phyloP scores from a whole-genome alignment of 2,797 vertebrate genomes.

The Enoplosus armatus region DNA sequence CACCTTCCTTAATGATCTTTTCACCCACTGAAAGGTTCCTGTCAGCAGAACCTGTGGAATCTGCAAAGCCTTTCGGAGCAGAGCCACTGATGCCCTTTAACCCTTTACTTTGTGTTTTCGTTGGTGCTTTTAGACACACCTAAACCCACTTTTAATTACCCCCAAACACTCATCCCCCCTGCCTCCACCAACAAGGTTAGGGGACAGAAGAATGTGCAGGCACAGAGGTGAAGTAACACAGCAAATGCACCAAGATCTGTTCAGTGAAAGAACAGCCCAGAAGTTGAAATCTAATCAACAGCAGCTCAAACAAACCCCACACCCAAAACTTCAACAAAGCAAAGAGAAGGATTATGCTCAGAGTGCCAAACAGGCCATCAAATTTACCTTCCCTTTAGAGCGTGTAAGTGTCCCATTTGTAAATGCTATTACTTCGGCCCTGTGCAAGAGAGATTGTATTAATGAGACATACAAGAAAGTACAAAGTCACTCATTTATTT shows the following conservation, averaged over 20 bases:
- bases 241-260: slow-evolving; percentile 28
- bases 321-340: slow-evolving; percentile 54
- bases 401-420: slow-evolving; percentile 47
- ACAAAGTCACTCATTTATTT: background rate
- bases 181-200: slow-evolving; percentile 51
- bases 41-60: slow-evolving; percentile 50
- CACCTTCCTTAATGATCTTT: slow-evolving; percentile 8
- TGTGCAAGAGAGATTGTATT: slow-evolving; percentile 54
- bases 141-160: slow-evolving; percentile 70
- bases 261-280: slow-evolving; percentile 26
- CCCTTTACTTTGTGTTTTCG: slow-evolving; percentile 64
- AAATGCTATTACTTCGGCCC: slow-evolving; percentile 47
- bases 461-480: slow-evolving; percentile 31
- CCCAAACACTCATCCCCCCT: slow-evolving; percentile 52
- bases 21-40: slow-evolving; percentile 25
- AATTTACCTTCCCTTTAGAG: slow-evolving; percentile 42
- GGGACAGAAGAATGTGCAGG: slow-evolving; percentile 57
- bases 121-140: slow-evolving; percentile 58
- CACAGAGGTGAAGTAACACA: slow-evolving; percentile 46
- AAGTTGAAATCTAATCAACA: slow-evolving; percentile 43
- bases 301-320: slow-evolving; percentile 35
- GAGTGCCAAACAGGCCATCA: slow-evolving; percentile 44
- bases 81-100: slow-evolving; percentile 67
- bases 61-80: slow-evolving; percentile 49
- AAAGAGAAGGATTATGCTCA: slow-evolving; percentile 51